These are phyloP conservation scores for Brienomyrus longianalis DNA, from an alignment of 2,113 vertebrate genomes.

Conservation along the genomic window DNA sequence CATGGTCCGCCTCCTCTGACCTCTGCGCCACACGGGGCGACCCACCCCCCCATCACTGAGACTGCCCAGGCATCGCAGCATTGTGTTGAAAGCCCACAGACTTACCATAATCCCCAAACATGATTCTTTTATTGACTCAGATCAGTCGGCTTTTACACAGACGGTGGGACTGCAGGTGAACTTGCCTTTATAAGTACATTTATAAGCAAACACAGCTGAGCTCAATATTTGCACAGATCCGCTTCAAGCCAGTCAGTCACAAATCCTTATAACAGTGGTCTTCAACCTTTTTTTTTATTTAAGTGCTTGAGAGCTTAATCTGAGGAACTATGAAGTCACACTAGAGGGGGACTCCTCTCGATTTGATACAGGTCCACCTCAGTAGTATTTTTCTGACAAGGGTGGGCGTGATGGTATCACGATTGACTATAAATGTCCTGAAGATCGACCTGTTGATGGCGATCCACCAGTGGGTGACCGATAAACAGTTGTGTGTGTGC, in stretches of 20 bases:
- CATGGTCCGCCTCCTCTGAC: neutral
- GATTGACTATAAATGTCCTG: neutral
- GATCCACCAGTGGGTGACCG: neutral
- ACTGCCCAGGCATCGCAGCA: slow-evolving; percentile 31
- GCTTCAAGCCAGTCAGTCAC: neutral
- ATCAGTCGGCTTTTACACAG: slow-evolving; percentile 18
- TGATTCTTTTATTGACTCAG: slow-evolving; percentile 32
- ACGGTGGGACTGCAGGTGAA: neutral
- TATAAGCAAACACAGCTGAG: neutral
- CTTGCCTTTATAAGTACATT: neutral
- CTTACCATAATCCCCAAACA: slow-evolving; percentile 27
- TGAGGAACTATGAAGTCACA: neutral
- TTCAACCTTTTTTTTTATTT: neutral
- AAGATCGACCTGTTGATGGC: neutral
- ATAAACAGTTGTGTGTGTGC: neutral
- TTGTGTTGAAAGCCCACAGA: slow-evolving; percentile 22
- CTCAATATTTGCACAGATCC: neutral
- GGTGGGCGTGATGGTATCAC: neutral
- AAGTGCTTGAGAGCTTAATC: neutral
- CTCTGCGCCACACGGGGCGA: neutral
- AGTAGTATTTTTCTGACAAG: neutral
- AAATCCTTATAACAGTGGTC: neutral
- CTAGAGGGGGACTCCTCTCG: neutral
- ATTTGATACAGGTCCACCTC: neutral
- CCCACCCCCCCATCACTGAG: slow-evolving; percentile 34